These are phyloP conservation scores for Nerophis ophidion DNA, from an alignment of 2,113 vertebrate genomes.

Conservation along the genomic window DNA sequence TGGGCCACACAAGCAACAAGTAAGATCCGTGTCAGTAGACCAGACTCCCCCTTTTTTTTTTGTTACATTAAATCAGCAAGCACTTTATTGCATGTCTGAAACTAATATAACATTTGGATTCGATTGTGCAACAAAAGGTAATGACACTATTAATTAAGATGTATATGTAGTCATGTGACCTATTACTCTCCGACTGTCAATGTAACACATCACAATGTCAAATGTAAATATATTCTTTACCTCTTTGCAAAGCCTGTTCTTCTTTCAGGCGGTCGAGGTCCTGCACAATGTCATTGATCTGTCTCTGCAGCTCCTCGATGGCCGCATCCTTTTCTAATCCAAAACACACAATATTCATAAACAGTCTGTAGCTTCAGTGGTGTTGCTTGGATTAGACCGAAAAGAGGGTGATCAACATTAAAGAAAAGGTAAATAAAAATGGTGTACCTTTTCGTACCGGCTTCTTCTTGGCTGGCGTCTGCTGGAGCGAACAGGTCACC, in stretches of 20 bases:
- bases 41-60: no score
- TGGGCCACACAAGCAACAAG: not conserved
- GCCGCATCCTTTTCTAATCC: slow-evolving; percentile 59
- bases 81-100: no score
- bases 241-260: slow-evolving; percentile 86
- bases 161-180: no score
- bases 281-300: slow-evolving; percentile 76
- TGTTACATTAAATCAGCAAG: no score
- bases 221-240: slow-evolving; percentile 49
- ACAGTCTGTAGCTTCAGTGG: not conserved
- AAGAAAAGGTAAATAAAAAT: not conserved
- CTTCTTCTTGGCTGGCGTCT: slow-evolving; percentile 57
- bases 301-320: slow-evolving; percentile 78
- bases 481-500: slow-evolving; percentile 59
- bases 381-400: not conserved
- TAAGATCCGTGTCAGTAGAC: no score
- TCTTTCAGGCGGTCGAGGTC: slow-evolving; percentile 87
- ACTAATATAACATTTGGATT: no score
- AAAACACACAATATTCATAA: slow-evolving; percentile 1
- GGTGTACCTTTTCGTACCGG: slow-evolving; percentile 79
- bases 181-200: no score
- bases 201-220: no score
- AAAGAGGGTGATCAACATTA: not conserved
- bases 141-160: no score
- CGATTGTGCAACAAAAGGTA: no score